Conservation (phyloP, 1,140 invertebrate species). For the Chrysomallon squamiferum region DNA sequence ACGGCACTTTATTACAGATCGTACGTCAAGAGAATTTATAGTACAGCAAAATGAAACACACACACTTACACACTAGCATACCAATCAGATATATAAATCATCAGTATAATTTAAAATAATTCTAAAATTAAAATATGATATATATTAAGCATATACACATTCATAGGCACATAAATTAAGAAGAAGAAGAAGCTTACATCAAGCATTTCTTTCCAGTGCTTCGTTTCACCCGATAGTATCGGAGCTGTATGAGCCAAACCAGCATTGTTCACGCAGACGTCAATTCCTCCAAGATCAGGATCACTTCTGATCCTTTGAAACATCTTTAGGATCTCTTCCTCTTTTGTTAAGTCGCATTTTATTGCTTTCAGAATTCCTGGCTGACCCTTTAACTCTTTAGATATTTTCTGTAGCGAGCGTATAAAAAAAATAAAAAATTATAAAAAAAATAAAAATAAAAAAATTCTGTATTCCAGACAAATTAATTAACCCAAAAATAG, state of each 20-base stretch:
- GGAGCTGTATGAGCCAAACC: constrained; percentile 65
- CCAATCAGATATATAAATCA: too few relatives aligned
- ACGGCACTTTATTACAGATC: too few relatives aligned
- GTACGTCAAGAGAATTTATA: too few relatives aligned
- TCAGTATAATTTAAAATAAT: too few relatives aligned
- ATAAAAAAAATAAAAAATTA: not conserved
- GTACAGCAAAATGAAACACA: too few relatives aligned
- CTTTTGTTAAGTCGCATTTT: constrained; percentile 72
- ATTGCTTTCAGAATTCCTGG: constrained; percentile 44
- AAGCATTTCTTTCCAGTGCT: constrained; percentile 66
- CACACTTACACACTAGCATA: too few relatives aligned
- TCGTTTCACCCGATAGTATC: constrained; percentile 52
- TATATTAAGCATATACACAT: too few relatives aligned
- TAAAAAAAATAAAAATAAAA: too few relatives aligned
- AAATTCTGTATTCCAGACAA: too few relatives aligned
- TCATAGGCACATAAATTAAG: too few relatives aligned
- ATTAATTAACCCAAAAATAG: too few relatives aligned
- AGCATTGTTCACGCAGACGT: constrained; percentile 79
- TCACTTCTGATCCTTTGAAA: constrained; percentile 70
- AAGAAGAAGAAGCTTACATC: constrained; percentile 64
- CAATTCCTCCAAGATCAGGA: constrained; percentile 69
- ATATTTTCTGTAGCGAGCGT: constrained; percentile 11
- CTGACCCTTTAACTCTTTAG: constrained; percentile 23
- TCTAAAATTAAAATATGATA: too few relatives aligned
- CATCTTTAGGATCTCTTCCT: constrained; percentile 70